Conservation (phyloP, 2,113 vertebrate species). For the Megaptera novaeangliae region DNA sequence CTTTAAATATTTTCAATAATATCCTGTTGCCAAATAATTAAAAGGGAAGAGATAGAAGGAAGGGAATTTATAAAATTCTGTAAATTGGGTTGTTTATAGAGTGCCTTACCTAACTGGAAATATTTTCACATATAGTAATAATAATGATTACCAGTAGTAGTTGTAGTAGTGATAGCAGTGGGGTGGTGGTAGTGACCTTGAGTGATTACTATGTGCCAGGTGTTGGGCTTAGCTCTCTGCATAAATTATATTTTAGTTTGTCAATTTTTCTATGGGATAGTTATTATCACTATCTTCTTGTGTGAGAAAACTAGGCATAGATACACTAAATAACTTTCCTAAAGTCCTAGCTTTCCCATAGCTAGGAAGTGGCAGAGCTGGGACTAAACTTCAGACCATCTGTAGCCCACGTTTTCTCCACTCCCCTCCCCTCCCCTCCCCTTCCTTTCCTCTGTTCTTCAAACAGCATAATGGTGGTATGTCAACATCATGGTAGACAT, state of each 20-base stretch:
- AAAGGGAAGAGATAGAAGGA: neutral
- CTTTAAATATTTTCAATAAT: neutral
- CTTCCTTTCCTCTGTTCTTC: neutral
- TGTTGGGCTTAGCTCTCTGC: neutral
- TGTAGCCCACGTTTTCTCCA: neutral
- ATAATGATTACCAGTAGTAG: neutral
- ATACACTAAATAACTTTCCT: neutral
- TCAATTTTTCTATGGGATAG: neutral
- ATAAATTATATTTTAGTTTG: neutral
- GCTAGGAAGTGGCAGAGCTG: neutral
- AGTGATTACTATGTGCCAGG: neutral
- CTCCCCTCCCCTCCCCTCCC: too few relatives aligned
- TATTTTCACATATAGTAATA: neutral
- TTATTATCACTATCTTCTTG: neutral
- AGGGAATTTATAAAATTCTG: neutral
- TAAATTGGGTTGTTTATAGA: neutral
- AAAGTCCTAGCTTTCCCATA: neutral
- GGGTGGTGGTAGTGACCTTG: neutral
- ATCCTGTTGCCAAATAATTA: neutral
- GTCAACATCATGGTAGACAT: neutral
- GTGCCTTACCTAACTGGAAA: neutral
- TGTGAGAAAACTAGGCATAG: neutral
- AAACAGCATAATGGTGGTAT: neutral
- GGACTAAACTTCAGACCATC: neutral
- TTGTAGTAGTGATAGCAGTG: neutral